Percentiles rank a stretch among this genome's conserved stretches.
phyloP scores from a whole-genome alignment of 1,140 invertebrate genomes.

The Battus philenor region DNA sequence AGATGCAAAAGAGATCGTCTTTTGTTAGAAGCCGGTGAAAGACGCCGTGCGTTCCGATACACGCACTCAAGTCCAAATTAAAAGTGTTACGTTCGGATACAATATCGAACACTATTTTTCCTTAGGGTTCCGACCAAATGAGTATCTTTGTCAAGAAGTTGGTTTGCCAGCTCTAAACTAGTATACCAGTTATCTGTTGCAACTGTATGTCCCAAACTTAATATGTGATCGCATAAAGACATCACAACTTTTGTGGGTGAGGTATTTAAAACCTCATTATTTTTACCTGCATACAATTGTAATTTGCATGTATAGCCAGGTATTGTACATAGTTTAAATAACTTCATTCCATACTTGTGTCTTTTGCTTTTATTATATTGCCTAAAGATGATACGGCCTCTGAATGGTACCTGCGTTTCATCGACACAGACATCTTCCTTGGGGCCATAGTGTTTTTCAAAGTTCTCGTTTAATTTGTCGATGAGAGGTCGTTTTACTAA shows the following conservation, averaged over 20 bases:
- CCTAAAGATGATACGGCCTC: conserved; percentile 11
- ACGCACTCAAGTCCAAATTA: no score
- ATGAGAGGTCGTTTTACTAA: conserved; percentile 11
- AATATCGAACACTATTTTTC: no score
- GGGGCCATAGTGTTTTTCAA: not conserved
- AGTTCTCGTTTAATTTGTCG: conserved; percentile 6
- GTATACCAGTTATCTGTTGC: conserved; percentile 1
- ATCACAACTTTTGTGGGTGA: not conserved
- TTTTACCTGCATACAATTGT: not conserved
- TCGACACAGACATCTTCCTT: conserved; percentile 7
- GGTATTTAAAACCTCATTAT: not conserved
- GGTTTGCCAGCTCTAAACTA: not conserved
- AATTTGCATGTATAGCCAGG: not conserved
- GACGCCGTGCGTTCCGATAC: no score
- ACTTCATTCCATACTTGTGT: conserved; percentile 12
- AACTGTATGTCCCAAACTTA: not conserved
- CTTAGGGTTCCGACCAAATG: not conserved
- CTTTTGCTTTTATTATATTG: conserved; percentile 11
- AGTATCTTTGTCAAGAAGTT: not conserved
- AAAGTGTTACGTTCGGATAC: no score
- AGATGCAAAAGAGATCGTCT: no score
- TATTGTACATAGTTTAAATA: not conserved
- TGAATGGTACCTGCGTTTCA: conserved; percentile 11
- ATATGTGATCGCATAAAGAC: not conserved
- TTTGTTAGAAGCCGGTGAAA: no score